Evolutionary conservation across 2,797 vertebrate species (phyloP), one percentile per base, ranked within the genome.

Genomic region (Mastacembelus armatus): DNA sequence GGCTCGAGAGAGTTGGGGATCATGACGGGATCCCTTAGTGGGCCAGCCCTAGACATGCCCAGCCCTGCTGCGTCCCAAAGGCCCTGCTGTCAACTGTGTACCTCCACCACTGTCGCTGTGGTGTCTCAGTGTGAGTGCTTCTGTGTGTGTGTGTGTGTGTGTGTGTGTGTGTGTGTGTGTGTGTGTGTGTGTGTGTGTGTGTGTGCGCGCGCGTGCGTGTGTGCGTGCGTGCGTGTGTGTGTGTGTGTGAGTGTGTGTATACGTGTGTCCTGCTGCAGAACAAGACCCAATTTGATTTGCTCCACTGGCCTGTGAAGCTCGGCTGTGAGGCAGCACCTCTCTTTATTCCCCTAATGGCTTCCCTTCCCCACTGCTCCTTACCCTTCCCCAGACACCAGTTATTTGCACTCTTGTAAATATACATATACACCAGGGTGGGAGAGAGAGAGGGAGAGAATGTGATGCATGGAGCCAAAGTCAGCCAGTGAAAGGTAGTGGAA

Each of bases 261-360:
- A 59, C 51, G 48, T 60, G 74, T 69, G 73, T 83, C 72, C 80
- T 79, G 65, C 87, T 24, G 30, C 85, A 87, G 91, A 91, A 97
- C 96, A 96, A 96, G 91, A 97, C 95, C 95, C 96, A 97, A 96
- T 98, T 97, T 97, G 95, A 95, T 96, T 94, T 96, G 95, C 96
- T 97, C 96, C 95, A 96, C 82, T 96, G 95, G 94, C 94, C 94
- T 97, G 96, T 97, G 95, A 98, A 97, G 94, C 95, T 92, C 89
- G 92, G 84, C 88, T 90, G 84, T 94, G 94, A 96, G 94, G 93
- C 94, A 92, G 94, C 94, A 95, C 95, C 94, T 96, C 94, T 95
- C 94, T 95, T 94, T 95, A 95, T 95, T 97, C 89, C 93, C 93
- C 92, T 95, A 95, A 96, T 95, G 96, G 95, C 93, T 95, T 96